Evolutionary conservation across 2,113 vertebrate genomes (phyloP).

Genomic region (Dipodomys spectabilis): DNA sequence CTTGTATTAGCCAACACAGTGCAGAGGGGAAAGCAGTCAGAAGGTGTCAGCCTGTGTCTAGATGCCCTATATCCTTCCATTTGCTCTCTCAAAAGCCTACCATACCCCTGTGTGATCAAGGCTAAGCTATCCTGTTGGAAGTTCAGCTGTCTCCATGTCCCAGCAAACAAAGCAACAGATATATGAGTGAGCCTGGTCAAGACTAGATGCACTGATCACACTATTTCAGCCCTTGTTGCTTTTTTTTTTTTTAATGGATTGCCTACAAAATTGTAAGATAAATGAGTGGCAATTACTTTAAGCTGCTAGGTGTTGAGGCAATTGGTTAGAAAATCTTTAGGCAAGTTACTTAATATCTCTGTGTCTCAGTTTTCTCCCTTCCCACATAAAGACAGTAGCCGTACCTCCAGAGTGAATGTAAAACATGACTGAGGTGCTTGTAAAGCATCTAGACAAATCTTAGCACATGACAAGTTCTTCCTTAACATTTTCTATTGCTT

Average conservation of each 20-base stretch:
- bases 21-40: no score
- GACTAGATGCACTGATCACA: not conserved
- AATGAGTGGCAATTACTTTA: not conserved
- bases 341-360: not conserved
- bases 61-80: not conserved
- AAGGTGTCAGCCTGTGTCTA: not conserved
- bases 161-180: not conserved
- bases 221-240: no score
- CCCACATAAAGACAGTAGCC: not conserved
- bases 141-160: not conserved
- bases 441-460: not conserved
- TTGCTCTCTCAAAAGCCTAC: not conserved
- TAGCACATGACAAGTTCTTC: not conserved
- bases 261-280: not conserved
- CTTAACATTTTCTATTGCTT: not conserved
- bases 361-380: not conserved
- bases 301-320: not conserved
- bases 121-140: not conserved
- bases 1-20: not conserved
- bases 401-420: not conserved
- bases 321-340: not conserved
- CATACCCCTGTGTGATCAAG: not conserved
- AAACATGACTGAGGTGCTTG: not conserved
- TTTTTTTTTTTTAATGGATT: not conserved
- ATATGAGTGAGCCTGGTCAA: not conserved